Conservation (phyloP, 2,113 vertebrate genomes). For the Pelvicachromis taeniatus region DNA sequence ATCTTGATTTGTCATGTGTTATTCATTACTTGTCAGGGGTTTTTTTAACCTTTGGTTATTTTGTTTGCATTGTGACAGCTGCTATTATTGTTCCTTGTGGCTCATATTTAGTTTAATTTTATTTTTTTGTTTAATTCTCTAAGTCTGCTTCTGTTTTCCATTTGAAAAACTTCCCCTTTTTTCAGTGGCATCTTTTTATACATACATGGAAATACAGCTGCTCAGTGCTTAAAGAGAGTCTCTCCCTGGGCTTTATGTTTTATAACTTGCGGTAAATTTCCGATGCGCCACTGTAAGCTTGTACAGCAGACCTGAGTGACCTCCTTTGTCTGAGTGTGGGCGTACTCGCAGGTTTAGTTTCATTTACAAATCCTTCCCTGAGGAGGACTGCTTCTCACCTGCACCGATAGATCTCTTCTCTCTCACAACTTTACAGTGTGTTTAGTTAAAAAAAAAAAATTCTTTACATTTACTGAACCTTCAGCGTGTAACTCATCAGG, state of each 20-base stretch:
- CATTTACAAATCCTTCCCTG: conserved; percentile 30
- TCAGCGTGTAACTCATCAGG: neutral
- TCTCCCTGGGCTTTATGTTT: conserved; percentile 10
- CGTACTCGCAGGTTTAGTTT: conserved; percentile 26
- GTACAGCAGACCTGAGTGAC: conserved; percentile 2
- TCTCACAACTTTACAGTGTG: neutral
- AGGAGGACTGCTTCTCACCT: conserved; percentile 10
- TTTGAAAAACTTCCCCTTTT: neutral
- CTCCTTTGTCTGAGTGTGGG: conserved; percentile 35
- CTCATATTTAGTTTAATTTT: neutral
- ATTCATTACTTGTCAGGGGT: conserved; percentile 8
- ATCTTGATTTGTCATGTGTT: conserved; percentile 17
- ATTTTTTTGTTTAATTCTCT: neutral
- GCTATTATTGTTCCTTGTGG: neutral
- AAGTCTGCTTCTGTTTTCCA: neutral
- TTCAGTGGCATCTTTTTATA: neutral
- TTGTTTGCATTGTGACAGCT: neutral
- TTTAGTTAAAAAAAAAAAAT: neutral
- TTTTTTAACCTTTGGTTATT: neutral
- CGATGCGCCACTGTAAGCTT: conserved; percentile 10
- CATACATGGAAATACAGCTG: neutral
- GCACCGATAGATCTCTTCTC: neutral
- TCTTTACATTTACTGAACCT: neutral
- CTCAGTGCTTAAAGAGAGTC: neutral
- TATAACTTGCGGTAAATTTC: conserved; percentile 53